Conservation (phyloP, 53 echinoderm and acorn worm species). For the Paelopatides confundens region DNA sequence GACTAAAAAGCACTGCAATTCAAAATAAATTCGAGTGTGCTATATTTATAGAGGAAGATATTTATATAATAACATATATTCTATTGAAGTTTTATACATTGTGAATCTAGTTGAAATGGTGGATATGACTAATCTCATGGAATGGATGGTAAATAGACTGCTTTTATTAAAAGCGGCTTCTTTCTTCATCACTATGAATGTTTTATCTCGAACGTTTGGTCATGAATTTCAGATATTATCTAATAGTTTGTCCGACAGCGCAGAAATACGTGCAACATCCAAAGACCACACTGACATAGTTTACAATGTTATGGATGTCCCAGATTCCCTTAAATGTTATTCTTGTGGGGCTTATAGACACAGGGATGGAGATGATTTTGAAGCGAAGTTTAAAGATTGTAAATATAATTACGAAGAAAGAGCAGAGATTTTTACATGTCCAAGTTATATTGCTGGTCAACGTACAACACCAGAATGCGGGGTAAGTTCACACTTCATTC, state of each 20-base stretch:
- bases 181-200: neutral
- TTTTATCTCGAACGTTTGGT: neutral
- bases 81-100: no score
- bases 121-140: neutral
- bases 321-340: neutral
- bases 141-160: neutral
- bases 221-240: neutral
- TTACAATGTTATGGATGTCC: neutral
- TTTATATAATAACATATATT: no score
- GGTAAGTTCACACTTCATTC: constrained; percentile 29
- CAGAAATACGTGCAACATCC: neutral
- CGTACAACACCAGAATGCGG: neutral
- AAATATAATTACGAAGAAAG: neutral
- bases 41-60: no score
- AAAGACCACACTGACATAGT: neutral
- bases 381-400: neutral
- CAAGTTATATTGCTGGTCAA: neutral
- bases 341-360: constrained; percentile 28
- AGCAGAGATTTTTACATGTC: constrained; percentile 13
- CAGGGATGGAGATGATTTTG: constrained; percentile 6
- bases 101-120: neutral
- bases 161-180: neutral
- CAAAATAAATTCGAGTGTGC: no score
- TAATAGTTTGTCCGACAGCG: neutral
- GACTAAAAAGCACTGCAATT: no score